These are phyloP conservation scores for Coilia nasus DNA, from an alignment of 2,797 vertebrate species.

Conservation along the genomic window DNA sequence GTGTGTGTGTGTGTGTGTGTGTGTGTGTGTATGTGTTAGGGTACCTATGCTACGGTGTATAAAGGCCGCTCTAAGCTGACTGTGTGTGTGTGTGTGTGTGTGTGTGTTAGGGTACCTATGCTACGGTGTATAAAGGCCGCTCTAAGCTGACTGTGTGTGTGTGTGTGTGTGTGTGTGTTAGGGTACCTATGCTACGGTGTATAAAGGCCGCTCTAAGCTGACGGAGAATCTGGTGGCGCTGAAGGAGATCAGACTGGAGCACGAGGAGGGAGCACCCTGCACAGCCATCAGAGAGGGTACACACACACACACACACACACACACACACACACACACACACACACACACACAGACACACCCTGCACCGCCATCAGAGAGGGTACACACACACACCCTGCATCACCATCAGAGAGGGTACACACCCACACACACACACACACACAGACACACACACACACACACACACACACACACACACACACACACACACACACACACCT, in stretches of 20 bases:
- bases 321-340: too few relatives aligned
- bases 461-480: not conserved
- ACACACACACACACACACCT: too few relatives aligned
- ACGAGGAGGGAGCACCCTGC: conserved; percentile 96
- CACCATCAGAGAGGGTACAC: not conserved
- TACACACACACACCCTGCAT: too few relatives aligned
- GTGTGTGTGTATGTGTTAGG: conserved; percentile 68
- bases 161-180: conserved; percentile 53
- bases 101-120: conserved; percentile 87
- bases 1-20: not conserved
- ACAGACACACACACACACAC: not conserved
- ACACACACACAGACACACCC: too few relatives aligned
- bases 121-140: conserved; percentile 96
- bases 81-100: not conserved
- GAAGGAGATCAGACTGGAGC: conserved; percentile 96
- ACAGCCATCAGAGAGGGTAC: conserved; percentile 97
- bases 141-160: not conserved
- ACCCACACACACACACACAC: not conserved
- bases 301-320: not conserved
- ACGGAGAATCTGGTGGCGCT: conserved; percentile 97
- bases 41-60: conserved; percentile 97
- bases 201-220: conserved; percentile 97
- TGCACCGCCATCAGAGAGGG: not conserved
- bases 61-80: conserved; percentile 85
- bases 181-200: conserved; percentile 98